These are phyloP conservation scores for Pao palembangensis DNA, from an alignment of 2,113 vertebrate genomes.

Conservation along the genomic window DNA sequence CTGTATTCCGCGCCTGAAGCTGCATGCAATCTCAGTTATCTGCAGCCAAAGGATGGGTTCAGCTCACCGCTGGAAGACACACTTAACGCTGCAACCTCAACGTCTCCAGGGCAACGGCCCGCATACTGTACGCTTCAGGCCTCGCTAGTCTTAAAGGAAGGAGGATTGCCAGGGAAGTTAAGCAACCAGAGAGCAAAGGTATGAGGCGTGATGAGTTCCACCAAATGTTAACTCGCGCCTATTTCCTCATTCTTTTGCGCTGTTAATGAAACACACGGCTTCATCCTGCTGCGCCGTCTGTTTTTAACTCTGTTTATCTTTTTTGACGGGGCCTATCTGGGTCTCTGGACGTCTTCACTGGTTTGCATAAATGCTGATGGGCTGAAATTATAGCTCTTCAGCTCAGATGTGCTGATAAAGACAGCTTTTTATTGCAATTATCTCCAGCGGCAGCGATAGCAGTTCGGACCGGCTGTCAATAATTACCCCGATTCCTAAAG, in stretches of 20 bases:
- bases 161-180: constrained; percentile 19
- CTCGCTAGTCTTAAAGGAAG: not conserved
- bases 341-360: not conserved
- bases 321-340: constrained; percentile 19
- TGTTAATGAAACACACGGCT: constrained; percentile 53
- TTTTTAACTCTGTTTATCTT: constrained; percentile 14
- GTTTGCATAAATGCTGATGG: constrained; percentile 10
- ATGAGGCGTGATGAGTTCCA: constrained; percentile 11
- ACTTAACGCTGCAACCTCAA: constrained; percentile 39
- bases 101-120: constrained; percentile 16
- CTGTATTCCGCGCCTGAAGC: constrained; percentile 21
- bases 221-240: constrained; percentile 34
- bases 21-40: constrained; percentile 36
- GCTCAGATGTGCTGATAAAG: constrained; percentile 20
- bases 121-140: constrained; percentile 38
- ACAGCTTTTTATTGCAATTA: constrained; percentile 52
- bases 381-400: constrained; percentile 34
- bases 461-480: constrained; percentile 44
- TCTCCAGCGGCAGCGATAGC: constrained; percentile 32
- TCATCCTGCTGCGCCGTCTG: not conserved
- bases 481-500: constrained; percentile 51
- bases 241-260: constrained; percentile 43
- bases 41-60: constrained; percentile 6
- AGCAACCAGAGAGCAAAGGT: constrained; percentile 4
- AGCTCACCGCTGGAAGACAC: constrained; percentile 50